Evolutionary conservation across 2,797 vertebrate genomes (phyloP).

Genomic region (Hoplostethus atlanticus): DNA sequence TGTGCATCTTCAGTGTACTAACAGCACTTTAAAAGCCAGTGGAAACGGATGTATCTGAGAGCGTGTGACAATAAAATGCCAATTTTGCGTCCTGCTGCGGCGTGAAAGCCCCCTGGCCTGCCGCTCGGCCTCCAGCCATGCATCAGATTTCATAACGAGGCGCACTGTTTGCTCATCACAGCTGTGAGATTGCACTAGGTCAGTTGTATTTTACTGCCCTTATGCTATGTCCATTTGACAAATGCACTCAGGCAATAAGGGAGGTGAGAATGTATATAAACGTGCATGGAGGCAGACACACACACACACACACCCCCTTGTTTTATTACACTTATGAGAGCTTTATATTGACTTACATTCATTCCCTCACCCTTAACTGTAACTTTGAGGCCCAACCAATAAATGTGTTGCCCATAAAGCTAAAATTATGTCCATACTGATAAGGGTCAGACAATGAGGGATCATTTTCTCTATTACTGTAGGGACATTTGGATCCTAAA

Average conservation of each 20-base stretch:
- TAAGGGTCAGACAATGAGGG: neutral
- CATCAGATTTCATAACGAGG: conserved; percentile 50
- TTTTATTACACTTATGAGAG: conserved; percentile 29
- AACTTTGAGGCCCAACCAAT: conserved; percentile 29
- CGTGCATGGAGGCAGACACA: neutral
- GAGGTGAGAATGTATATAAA: neutral
- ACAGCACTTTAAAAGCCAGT: conserved; percentile 8
- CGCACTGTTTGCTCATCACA: conserved; percentile 23
- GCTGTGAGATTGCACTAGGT: conserved; percentile 10
- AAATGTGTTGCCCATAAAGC: conserved; percentile 11
- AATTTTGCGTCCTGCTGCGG: conserved; percentile 23
- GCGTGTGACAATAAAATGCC: conserved; percentile 38
- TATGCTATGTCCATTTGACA: conserved; percentile 42
- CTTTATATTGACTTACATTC: conserved; percentile 17
- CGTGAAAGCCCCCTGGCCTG: conserved; percentile 30
- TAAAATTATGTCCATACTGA: neutral
- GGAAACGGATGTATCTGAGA: neutral
- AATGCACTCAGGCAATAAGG: conserved; percentile 7
- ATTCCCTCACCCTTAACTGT: conserved; percentile 13
- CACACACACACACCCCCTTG: neutral
- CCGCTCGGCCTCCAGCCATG: conserved; percentile 36
- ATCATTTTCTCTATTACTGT: neutral
- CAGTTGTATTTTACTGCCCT: conserved; percentile 49
- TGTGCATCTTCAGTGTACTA: neutral
- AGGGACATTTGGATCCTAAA: conserved; percentile 35